Conservation (phyloP, 2,797 vertebrate genomes). For the Telmatherina bonti region DNA sequence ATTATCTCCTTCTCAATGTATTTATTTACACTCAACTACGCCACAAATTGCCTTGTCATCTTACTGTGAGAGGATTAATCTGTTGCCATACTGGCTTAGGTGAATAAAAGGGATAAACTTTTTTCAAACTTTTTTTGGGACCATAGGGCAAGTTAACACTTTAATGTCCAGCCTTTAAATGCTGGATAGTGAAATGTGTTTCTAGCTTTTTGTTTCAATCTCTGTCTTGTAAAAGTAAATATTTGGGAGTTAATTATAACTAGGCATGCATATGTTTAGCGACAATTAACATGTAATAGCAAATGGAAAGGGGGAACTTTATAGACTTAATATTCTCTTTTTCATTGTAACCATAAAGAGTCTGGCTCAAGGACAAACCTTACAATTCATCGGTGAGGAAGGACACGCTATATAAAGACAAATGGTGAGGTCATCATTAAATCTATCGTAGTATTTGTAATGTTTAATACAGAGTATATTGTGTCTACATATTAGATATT, state of each 20-base stretch:
- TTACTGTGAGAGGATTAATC: constrained; percentile 87
- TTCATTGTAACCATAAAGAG: constrained; percentile 52
- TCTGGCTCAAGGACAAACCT: constrained; percentile 75
- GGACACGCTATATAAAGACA: constrained; percentile 80
- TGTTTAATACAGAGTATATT: constrained; percentile 69
- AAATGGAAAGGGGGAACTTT: constrained; percentile 10
- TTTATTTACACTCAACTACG: constrained; percentile 90
- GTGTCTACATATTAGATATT: constrained; percentile 79
- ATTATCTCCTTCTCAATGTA: constrained; percentile 86
- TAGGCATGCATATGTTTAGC: constrained; percentile 17
- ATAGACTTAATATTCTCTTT: constrained; percentile 35
- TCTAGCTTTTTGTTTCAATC: constrained; percentile 8
- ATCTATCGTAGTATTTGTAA: constrained; percentile 75
- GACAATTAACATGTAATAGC: constrained; percentile 37
- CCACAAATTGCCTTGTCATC: constrained; percentile 88
- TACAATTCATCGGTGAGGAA: constrained; percentile 58
- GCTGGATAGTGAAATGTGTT: constrained; percentile 3
- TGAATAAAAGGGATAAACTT: constrained; percentile 82
- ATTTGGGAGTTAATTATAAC: constrained; percentile 25
- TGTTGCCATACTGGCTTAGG: constrained; percentile 81
- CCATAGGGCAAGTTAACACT: constrained; percentile 69
- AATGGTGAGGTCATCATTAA: constrained; percentile 84
- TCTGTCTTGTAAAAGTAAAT: constrained; percentile 15
- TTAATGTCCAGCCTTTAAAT: constrained; percentile 32
- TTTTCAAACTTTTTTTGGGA: constrained; percentile 78